Evolutionary conservation across 2,797 vertebrate genomes (phyloP), one percentile per base, ranked within the genome.

Genomic region (Vultur gryphus): DNA sequence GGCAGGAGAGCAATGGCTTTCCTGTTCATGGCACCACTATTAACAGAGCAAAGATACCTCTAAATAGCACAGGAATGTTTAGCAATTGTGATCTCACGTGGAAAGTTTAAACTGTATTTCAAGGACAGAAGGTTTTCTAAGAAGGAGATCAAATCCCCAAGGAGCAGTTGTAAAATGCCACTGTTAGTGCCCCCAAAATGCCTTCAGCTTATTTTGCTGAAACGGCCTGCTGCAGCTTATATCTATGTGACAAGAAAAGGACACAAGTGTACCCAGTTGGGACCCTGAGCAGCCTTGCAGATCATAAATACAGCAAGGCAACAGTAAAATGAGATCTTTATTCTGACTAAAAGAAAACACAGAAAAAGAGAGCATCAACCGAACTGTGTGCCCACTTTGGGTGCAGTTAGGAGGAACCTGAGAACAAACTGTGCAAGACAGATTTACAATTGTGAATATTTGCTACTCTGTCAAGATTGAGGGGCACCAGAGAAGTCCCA

Each of bases 51-150:
- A 61, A 84, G 85, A 65, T 57, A 55, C 61, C 90, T 93, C 72
- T 84, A 54, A 84, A 84, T 85, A 86, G 93, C 49, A 84, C 52
- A 52, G 57, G 41, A 58, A 61, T 64, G 72, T n/a, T 94, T 41
- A 59, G 87, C 64, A 71, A 21, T 71, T 69, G 69, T 75, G 83
- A 49, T 88, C 71, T 83, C 31, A 20, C 33, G 35, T 85, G 72
- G 75, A 78, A 95, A 88, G 76, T 93, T 93, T 87, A 93, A 52
- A 35, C 65, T 90, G 28, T 85, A 28, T 86, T 93, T 95, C 72
- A 91, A 73, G 79, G 76, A 77, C 69, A 64, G 71, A 94, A 90
- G 61, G 61, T 78, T 49, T 81, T 67, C 52, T 33, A 7, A 64
- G 52, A 80, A 82, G 44, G 18, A 88, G 69, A 41, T 86, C 31